Percentiles rank a stretch among this genome's conserved stretches.
Evolutionary conservation across 2,797 vertebrate species (phyloP).

Genomic region (Siniperca undulata): DNA sequence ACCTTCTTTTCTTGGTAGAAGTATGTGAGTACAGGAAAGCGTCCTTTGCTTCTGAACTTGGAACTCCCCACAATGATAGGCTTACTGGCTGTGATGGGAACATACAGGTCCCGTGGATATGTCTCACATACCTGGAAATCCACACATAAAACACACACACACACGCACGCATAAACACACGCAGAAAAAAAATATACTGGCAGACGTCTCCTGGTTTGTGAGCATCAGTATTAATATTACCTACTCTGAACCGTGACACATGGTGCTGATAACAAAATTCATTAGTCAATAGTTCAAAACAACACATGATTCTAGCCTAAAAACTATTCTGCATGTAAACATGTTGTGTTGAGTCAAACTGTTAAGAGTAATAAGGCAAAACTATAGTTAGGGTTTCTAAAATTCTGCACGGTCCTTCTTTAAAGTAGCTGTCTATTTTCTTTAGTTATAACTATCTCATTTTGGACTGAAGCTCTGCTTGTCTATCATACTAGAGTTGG

Average conservation of each 20-base stretch:
- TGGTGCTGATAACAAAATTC: background rate
- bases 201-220: background rate
- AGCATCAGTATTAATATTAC: background rate
- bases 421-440: background rate
- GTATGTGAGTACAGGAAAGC: slow-evolving; percentile 98
- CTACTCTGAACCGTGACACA: background rate
- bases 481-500: background rate
- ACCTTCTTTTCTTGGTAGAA: slow-evolving; percentile 97
- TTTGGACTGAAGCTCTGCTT: background rate
- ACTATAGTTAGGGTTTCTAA: background rate
- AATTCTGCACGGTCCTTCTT: background rate
- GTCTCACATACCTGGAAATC: slow-evolving; percentile 93
- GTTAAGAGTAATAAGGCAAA: background rate
- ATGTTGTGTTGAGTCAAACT: background rate
- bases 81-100: slow-evolving; percentile 94
- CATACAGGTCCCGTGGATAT: slow-evolving; percentile 95
- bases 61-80: slow-evolving; percentile 98
- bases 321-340: background rate
- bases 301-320: background rate
- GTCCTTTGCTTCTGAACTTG: slow-evolving; percentile 99
- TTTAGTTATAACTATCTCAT: background rate
- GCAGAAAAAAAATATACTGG: background rate
- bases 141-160: background rate
- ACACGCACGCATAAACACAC: background rate
- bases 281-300: background rate